Conservation (phyloP, 2,797 vertebrate species). For the Halcyon leucocephala region DNA sequence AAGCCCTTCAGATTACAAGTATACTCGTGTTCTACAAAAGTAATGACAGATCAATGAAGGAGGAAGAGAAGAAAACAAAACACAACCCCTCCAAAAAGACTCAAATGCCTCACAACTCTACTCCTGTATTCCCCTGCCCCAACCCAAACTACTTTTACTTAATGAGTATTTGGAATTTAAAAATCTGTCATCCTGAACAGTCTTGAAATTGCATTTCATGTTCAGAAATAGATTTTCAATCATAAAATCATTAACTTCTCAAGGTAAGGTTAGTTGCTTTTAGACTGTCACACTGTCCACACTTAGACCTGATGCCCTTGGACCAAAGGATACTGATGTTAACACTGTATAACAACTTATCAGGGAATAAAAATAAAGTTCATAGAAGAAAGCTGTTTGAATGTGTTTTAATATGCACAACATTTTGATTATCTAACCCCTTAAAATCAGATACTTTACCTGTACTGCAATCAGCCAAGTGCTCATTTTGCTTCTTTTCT, state of each 20-base stretch:
- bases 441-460: constrained; percentile 54
- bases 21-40: constrained; percentile 57
- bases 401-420: background rate
- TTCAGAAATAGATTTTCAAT: background rate
- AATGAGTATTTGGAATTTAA: background rate
- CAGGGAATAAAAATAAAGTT: background rate
- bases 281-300: background rate
- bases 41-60: background rate
- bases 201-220: background rate
- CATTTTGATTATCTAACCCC: background rate
- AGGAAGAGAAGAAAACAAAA: background rate
- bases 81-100: background rate
- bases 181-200: background rate
- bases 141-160: background rate
- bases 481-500: background rate
- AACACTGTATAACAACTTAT: background rate
- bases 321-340: background rate
- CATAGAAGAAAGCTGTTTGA: background rate
- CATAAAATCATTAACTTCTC: background rate
- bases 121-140: background rate
- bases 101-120: background rate
- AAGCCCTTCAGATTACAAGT: constrained; percentile 71
- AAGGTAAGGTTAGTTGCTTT: background rate
- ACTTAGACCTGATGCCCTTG: background rate
- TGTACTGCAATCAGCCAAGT: background rate